These are phyloP conservation scores for Latrodectus geometricus DNA, from an alignment of 1,140 invertebrate genomes.

Conservation along the genomic window DNA sequence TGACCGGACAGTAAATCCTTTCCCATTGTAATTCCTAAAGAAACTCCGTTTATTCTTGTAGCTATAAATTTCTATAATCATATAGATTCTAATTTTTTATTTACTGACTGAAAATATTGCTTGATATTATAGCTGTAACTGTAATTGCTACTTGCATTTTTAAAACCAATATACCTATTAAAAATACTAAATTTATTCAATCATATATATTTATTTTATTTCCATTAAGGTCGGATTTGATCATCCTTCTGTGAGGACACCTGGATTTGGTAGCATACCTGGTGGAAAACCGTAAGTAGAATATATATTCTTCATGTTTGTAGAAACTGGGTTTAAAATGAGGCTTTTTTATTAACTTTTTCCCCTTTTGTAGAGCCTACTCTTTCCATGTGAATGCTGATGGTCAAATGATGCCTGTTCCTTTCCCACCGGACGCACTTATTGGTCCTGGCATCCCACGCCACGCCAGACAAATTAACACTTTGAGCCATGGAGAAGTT, in stretches of 20 bases:
- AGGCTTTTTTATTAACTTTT: neutral
- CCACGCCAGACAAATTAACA: constrained; percentile 89
- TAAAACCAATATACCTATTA: neutral
- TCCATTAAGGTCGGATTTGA: constrained; percentile 77
- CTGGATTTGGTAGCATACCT: constrained; percentile 79
- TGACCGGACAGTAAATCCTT: no score
- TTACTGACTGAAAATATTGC: no score
- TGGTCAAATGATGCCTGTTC: constrained; percentile 87
- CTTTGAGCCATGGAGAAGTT: constrained; percentile 93
- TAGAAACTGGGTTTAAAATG: neutral
- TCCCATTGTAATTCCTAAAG: no score
- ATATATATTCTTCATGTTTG: neutral
- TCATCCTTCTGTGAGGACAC: constrained; percentile 84
- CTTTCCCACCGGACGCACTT: constrained; percentile 93
- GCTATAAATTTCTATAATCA: no score
- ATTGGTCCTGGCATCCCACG: constrained; percentile 92
- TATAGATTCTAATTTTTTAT: no score
- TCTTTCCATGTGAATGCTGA: constrained; percentile 92
- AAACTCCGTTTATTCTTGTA: no score
- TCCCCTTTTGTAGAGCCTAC: constrained; percentile 78
- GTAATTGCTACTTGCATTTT: neutral
- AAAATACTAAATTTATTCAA: neutral
- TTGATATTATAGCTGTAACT: neutral
- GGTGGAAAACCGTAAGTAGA: constrained; percentile 90
- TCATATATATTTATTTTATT: constrained; percentile 51